Percentiles rank a stretch among this genome's conserved stretches.
Conservation (phyloP, 2,888 invertebrate genomes). For the Epirrita christyi region DNA sequence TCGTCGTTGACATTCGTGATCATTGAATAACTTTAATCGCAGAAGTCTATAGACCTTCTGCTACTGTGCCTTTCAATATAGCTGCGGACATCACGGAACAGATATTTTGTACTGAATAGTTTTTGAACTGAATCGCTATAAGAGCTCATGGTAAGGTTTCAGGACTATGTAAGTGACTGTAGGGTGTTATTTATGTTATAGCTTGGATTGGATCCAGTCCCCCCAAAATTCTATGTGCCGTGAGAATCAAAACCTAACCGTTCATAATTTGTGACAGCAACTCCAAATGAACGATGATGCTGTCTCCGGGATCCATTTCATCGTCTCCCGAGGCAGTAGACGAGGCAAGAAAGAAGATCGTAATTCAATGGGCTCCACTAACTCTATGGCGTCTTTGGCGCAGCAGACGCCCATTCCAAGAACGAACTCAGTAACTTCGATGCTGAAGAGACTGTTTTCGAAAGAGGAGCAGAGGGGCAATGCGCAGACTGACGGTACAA, state of each 20-base stretch:
- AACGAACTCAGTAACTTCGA: constrained; percentile 91
- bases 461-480: constrained; percentile 86
- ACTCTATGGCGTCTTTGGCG: constrained; percentile 80
- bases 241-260: background rate
- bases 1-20: no score
- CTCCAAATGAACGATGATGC: constrained; percentile 88
- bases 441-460: constrained; percentile 90
- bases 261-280: constrained; percentile 55
- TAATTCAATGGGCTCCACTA: constrained; percentile 77
- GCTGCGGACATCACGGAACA: no score
- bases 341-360: constrained; percentile 74
- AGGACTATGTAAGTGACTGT: no score
- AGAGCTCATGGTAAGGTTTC: no score
- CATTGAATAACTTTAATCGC: no score
- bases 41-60: no score
- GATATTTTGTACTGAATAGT: no score
- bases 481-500: constrained; percentile 78
- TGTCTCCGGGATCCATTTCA: constrained; percentile 90
- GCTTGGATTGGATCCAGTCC: no score
- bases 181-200: no score
- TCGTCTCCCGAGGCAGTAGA: constrained; percentile 83
- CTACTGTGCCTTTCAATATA: no score
- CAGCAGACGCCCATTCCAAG: constrained; percentile 89
- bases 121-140: no score
- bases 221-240: background rate